Evolutionary conservation across 2,797 vertebrate species (phyloP).

Genomic region (Glossophaga mutica): DNA sequence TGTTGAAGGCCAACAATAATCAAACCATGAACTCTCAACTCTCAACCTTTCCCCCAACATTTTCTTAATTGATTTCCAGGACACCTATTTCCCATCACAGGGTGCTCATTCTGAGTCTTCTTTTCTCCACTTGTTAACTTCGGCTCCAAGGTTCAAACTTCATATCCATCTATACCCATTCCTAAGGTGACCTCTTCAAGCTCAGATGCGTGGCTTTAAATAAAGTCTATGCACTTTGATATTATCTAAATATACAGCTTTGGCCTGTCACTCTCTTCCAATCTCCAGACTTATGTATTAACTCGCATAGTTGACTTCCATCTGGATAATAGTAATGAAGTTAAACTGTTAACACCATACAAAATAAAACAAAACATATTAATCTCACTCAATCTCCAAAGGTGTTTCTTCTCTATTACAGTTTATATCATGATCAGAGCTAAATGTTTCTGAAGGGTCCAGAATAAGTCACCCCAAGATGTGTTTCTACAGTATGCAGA

Average conservation of each 20-base stretch:
- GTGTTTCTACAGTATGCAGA: background rate
- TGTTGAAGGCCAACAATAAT: background rate
- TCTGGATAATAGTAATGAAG: background rate
- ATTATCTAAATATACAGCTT: background rate
- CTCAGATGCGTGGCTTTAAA: background rate
- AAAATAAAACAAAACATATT: background rate
- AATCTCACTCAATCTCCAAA: background rate
- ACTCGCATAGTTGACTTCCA: background rate
- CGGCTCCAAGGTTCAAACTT: background rate
- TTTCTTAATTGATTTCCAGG: background rate
- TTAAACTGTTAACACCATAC: background rate
- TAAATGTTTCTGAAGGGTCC: background rate
- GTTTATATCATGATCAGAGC: fast-evolving
- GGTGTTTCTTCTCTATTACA: background rate
- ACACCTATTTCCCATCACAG: background rate
- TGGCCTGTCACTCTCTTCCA: background rate
- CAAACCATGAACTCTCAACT: background rate
- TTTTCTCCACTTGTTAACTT: background rate
- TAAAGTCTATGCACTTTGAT: background rate
- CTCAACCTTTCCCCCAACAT: background rate
- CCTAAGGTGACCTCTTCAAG: background rate
- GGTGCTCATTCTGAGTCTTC: background rate
- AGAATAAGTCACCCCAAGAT: background rate
- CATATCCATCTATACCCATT: background rate
- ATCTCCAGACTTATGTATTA: background rate